phyloP scores from a whole-genome alignment of 1,140 invertebrate species.

The Mercenaria mercenaria region DNA sequence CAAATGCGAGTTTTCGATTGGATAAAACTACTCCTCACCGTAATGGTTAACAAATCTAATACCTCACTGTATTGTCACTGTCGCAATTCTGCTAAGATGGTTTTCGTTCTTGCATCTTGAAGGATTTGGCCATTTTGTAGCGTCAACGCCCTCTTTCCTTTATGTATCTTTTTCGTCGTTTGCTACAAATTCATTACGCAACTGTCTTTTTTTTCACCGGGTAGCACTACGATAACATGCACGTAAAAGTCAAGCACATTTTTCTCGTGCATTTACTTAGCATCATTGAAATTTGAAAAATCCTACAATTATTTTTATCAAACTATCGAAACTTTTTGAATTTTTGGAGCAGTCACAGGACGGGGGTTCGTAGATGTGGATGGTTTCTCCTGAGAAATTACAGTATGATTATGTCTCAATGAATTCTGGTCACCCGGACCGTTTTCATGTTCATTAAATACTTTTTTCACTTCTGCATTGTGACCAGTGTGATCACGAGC shows the following conservation, averaged over 20 bases:
- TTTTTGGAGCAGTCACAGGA: constrained; percentile 50
- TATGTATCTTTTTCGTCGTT: background rate
- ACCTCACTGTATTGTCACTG: too few species aligned
- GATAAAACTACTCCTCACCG: too few species aligned
- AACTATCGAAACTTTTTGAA: constrained; percentile 65
- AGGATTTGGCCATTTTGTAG: background rate
- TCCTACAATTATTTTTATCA: constrained; percentile 36
- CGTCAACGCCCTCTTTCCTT: background rate
- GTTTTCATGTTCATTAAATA: background rate
- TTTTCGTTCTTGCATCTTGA: too few species aligned
- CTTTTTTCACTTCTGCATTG: constrained; percentile 16
- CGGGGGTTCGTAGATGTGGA: constrained; percentile 26
- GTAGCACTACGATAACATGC: background rate
- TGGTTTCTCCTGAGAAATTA: constrained; percentile 28
- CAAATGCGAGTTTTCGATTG: too few species aligned
- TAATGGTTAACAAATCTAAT: too few species aligned
- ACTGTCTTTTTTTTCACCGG: background rate
- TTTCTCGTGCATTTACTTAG: background rate
- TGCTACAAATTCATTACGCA: background rate
- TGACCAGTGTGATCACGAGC: constrained; percentile 1
- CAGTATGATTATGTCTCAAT: constrained; percentile 44
- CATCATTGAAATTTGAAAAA: background rate
- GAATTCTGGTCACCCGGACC: background rate
- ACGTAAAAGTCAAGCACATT: too few species aligned
- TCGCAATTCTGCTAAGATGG: too few species aligned